Conservation (phyloP, 2,888 invertebrate species). For the Scaptodrosophila latifasciaeformis region DNA sequence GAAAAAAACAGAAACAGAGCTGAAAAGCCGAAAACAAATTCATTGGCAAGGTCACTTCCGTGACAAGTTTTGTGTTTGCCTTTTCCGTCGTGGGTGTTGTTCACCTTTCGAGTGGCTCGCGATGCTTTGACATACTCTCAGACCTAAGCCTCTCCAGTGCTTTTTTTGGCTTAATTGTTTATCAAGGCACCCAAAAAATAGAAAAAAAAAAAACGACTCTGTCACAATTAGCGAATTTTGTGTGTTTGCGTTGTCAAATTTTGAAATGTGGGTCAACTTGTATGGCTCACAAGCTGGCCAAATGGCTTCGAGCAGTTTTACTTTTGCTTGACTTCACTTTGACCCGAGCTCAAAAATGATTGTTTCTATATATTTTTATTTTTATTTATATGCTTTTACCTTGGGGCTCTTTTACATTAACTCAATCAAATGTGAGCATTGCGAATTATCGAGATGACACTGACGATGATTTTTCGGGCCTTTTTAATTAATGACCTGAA, state of each 20-base stretch:
- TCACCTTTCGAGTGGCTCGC: conserved; percentile 43
- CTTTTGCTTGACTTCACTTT: conserved; percentile 20
- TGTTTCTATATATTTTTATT: background rate
- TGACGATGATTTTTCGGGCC: no score
- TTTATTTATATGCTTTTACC: no score
- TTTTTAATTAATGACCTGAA: no score
- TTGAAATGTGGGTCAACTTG: conserved; percentile 49
- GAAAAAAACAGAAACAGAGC: no score
- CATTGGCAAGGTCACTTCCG: conserved; percentile 67
- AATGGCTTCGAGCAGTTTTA: no score
- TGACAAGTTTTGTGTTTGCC: conserved; percentile 17
- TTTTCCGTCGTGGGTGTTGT: conserved; percentile 53
- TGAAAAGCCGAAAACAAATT: no score
- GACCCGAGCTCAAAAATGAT: no score
- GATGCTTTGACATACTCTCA: background rate
- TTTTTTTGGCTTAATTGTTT: conserved; percentile 49
- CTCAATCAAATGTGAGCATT: no score
- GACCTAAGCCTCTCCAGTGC: background rate
- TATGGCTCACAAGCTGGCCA: conserved; percentile 28
- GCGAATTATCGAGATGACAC: no score
- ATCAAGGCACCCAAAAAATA: conserved; percentile 50
- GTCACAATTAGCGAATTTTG: conserved; percentile 42
- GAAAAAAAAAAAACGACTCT: no score
- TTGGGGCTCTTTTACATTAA: no score
- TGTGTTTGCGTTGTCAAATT: conserved; percentile 12